Conservation (phyloP, 2,113 vertebrate species). For the Xyliphius kryptos region DNA sequence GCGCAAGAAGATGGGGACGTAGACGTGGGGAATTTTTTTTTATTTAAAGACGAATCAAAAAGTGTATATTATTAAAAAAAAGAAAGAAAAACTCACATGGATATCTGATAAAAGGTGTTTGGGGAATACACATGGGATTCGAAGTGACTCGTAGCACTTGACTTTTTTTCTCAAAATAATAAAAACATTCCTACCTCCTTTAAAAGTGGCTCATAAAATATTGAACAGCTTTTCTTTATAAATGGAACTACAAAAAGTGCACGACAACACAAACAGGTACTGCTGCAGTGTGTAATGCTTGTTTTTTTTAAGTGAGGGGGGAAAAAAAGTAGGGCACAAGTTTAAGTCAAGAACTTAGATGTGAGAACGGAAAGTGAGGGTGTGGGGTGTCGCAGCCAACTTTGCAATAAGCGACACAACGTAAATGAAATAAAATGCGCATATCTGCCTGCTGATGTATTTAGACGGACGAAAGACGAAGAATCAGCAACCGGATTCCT, state of each 20-base stretch:
- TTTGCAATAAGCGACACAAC: neutral
- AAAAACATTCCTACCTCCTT: constrained; percentile 4
- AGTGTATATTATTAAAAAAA: neutral
- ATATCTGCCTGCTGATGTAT: too few species aligned
- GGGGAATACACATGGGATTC: constrained; percentile 4
- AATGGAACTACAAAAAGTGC: constrained; percentile 16
- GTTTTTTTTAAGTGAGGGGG: neutral
- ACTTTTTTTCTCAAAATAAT: constrained; percentile 11
- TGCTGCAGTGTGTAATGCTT: constrained; percentile 6
- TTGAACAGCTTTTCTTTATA: constrained; percentile 25
- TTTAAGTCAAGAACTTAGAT: constrained; percentile 1
- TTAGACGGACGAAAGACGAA: too few species aligned
- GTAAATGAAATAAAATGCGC: neutral
- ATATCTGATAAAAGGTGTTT: constrained; percentile 5
- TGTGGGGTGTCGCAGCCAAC: neutral
- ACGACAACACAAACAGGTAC: neutral
- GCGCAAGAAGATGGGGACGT: too few species aligned
- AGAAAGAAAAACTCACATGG: neutral
- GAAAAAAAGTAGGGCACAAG: constrained; percentile 17
- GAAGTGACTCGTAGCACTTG: constrained; percentile 7
- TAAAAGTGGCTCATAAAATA: constrained; percentile 23
- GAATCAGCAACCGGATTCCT: too few species aligned
- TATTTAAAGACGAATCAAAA: too few species aligned
- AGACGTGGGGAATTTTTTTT: neutral
- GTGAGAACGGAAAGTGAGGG: neutral